These are phyloP conservation scores for Scalopus aquaticus DNA, from an alignment of 2,113 vertebrate genomes.

Conservation along the genomic window DNA sequence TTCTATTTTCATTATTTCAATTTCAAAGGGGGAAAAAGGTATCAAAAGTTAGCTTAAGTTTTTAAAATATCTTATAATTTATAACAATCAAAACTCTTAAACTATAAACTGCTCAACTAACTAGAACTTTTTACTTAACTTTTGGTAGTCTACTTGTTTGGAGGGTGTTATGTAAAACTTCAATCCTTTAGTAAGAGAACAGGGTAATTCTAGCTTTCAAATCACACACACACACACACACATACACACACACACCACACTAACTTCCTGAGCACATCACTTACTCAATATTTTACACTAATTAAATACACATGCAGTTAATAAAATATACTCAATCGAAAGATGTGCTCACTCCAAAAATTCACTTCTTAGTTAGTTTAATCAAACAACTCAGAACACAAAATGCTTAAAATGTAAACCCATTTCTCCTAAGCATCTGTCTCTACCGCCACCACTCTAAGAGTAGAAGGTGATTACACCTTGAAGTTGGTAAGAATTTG, in stretches of 20 bases:
- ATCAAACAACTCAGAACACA: background rate
- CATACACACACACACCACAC: no score
- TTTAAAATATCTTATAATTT: background rate
- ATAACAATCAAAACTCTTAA: background rate
- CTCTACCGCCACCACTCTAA: background rate
- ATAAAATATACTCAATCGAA: background rate
- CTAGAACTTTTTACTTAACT: background rate
- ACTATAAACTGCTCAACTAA: background rate
- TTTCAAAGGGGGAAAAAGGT: conserved; percentile 2
- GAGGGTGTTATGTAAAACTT: background rate
- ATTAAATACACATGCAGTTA: background rate
- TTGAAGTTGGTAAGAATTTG: background rate
- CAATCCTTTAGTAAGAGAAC: background rate
- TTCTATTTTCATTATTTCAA: conserved; percentile 8
- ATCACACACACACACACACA: no score
- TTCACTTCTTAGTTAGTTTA: background rate
- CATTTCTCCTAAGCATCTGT: background rate
- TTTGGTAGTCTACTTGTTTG: background rate
- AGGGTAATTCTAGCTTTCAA: background rate
- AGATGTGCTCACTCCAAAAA: background rate
- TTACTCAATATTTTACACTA: background rate
- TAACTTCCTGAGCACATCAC: background rate
- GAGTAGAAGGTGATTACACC: background rate
- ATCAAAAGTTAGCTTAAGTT: background rate
- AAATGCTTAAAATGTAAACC: background rate